Evolutionary conservation across 2,797 vertebrate species (phyloP).

Genomic region (Menidia menidia): DNA sequence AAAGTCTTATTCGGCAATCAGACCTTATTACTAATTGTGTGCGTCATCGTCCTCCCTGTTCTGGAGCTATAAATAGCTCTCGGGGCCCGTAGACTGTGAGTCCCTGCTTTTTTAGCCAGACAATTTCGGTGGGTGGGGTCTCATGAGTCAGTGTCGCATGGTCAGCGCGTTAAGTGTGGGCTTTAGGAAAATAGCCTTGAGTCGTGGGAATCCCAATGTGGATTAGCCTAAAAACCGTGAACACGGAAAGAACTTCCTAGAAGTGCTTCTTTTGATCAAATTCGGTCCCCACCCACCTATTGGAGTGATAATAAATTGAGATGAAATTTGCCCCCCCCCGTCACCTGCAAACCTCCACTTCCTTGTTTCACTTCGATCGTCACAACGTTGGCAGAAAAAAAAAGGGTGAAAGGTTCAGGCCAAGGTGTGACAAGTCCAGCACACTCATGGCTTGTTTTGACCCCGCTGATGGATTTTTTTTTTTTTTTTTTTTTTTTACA

Average conservation of each 20-base stretch:
- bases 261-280: slow-evolving; percentile 16
- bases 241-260: slow-evolving; percentile 13
- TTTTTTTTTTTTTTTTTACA: too few species aligned
- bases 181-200: neutral
- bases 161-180: slow-evolving; percentile 35
- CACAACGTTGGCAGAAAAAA: too few species aligned
- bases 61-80: slow-evolving; percentile 54
- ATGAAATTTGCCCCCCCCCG: neutral
- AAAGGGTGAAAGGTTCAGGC: slow-evolving; percentile 1
- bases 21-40: neutral
- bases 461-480: too few species aligned
- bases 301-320: too few species aligned
- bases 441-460: neutral
- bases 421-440: neutral
- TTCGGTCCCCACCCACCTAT: too few species aligned
- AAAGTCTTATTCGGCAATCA: slow-evolving; percentile 25
- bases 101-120: slow-evolving; percentile 39
- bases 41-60: slow-evolving; percentile 30
- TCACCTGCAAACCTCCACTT: neutral
- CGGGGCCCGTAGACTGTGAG: slow-evolving; percentile 10
- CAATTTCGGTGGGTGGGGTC: slow-evolving; percentile 45
- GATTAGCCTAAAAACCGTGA: slow-evolving; percentile 13
- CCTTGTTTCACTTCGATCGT: slow-evolving; percentile 7
- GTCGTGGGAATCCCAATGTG: slow-evolving; percentile 17
- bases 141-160: slow-evolving; percentile 71